Evolutionary conservation across 2,797 vertebrate species (phyloP).

Genomic region (Knipowitschia caucasica): DNA sequence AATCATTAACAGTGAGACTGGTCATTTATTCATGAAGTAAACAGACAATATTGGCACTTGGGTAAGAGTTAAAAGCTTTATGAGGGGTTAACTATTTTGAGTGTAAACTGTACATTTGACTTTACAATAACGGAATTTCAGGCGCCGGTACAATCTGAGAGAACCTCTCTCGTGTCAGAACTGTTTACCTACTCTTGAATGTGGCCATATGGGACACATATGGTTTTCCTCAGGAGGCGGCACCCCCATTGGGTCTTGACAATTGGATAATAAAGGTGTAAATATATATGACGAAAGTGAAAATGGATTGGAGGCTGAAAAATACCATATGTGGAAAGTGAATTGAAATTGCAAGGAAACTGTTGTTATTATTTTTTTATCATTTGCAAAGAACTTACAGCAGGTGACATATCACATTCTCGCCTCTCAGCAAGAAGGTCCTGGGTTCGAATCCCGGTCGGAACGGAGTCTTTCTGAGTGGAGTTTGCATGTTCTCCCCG

Average conservation of each 20-base stretch:
- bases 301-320: background rate
- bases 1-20: conserved; percentile 19
- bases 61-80: background rate
- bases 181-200: background rate
- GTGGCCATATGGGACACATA: too few relatives aligned
- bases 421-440: too few relatives aligned
- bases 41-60: conserved; percentile 10
- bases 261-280: background rate
- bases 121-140: too few relatives aligned
- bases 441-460: too few relatives aligned
- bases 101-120: background rate
- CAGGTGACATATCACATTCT: too few relatives aligned
- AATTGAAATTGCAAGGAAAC: too few relatives aligned
- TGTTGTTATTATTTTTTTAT: too few relatives aligned
- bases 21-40: conserved; percentile 16
- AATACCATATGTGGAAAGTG: background rate
- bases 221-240: background rate
- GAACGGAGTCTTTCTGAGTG: too few relatives aligned
- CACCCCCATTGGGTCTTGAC: background rate
- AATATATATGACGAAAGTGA: background rate
- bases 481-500: too few relatives aligned
- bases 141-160: too few relatives aligned
- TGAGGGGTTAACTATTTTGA: background rate
- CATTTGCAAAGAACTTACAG: too few relatives aligned
- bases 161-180: too few relatives aligned